Percentiles rank a stretch among this genome's conserved stretches.
phyloP scores from a whole-genome alignment of 2,797 vertebrate genomes.

The Enteromius mattozi region DNA sequence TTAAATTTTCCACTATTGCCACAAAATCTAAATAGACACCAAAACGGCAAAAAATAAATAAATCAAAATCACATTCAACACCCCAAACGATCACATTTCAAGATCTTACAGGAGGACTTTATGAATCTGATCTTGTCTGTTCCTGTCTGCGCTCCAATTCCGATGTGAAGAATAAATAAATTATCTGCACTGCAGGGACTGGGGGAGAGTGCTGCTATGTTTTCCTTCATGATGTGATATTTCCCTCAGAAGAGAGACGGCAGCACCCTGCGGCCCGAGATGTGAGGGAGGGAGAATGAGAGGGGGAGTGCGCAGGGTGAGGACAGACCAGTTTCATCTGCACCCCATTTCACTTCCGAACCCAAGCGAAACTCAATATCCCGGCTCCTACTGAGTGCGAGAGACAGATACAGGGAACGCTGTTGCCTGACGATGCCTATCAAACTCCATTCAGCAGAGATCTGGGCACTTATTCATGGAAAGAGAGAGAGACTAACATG shows the following conservation, averaged over 20 bases:
- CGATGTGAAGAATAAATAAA: slow-evolving; percentile 34
- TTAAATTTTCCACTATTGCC: neutral
- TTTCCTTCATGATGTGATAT: slow-evolving; percentile 61
- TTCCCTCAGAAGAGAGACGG: slow-evolving; percentile 52
- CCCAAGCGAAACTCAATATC: slow-evolving; percentile 63
- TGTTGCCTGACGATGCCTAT: slow-evolving; percentile 47
- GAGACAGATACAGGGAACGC: slow-evolving; percentile 43
- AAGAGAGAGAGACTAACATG: slow-evolving; percentile 33
- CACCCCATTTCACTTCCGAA: slow-evolving; percentile 58
- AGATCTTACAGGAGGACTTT: slow-evolving; percentile 16
- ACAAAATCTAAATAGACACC: neutral
- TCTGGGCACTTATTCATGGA: slow-evolving; percentile 53
- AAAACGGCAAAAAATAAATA: neutral
- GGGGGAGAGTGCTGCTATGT: slow-evolving; percentile 35
- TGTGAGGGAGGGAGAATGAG: slow-evolving; percentile 14
- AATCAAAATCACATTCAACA: neutral
- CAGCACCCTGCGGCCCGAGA: slow-evolving; percentile 29
- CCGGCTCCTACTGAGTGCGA: slow-evolving; percentile 55
- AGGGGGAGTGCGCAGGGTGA: slow-evolving; percentile 10
- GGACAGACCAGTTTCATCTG: slow-evolving; percentile 49
- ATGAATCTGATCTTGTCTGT: slow-evolving; percentile 37
- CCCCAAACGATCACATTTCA: slow-evolving; percentile 20
- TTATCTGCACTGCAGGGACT: slow-evolving; percentile 27
- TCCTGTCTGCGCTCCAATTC: slow-evolving; percentile 25
- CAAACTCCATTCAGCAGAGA: slow-evolving; percentile 44